Conservation (phyloP, 1,140 invertebrate species). For the Aricia agestis region DNA sequence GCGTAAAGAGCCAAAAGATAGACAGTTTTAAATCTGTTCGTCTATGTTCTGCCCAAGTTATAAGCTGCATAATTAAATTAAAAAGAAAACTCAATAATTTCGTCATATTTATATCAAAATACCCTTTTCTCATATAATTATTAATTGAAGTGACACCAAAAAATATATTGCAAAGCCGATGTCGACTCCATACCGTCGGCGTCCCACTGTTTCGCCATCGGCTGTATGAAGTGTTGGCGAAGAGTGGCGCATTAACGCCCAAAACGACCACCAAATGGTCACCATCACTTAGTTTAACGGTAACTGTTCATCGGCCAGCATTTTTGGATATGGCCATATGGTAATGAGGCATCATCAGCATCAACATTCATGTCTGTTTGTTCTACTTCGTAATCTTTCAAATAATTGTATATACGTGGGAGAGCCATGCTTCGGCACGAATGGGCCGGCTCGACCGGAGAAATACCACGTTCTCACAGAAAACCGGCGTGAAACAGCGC, state of each 20-base stretch:
- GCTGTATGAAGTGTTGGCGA: not conserved
- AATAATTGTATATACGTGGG: no score
- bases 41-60: no score
- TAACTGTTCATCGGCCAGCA: not conserved
- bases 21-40: no score
- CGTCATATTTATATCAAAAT: no score
- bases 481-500: no score
- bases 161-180: not conserved
- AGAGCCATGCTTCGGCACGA: no score
- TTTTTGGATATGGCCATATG: conserved; percentile 11
- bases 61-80: no score
- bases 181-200: not conserved
- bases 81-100: no score
- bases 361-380: not conserved
- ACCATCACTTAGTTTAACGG: conserved; percentile 13
- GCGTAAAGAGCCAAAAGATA: no score
- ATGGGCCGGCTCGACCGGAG: no score
- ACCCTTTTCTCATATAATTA: not conserved
- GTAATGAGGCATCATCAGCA: not conserved
- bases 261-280: not conserved
- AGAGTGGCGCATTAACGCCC: not conserved
- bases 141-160: not conserved
- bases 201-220: not conserved
- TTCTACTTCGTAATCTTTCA: no score
- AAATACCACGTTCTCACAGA: no score